A percentile compares a stretch with the other conserved stretches of the same genome.
Conservation (phyloP, 2,113 vertebrate genomes). For the cattle (Bos taurus) region ARS-UCD2.0 NC_037347.1:34281001-34281500, state of each 20-base stretch:
- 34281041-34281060: too few species aligned
- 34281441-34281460: neutral
- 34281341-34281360: neutral
- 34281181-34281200: neutral
- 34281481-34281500: neutral
- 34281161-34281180: neutral
- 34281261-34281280: neutral
- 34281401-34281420: neutral
- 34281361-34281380: neutral
- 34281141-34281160: neutral
- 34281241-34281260: neutral
- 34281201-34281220: neutral
- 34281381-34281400: neutral
- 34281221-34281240: neutral
- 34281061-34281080: too few species aligned
- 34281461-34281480: neutral
- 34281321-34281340: neutral
- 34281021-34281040: too few species aligned
- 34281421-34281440: neutral
- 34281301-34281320: neutral
- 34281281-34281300: neutral
- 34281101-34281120: neutral
- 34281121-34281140: neutral
- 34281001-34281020: too few species aligned
- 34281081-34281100: too few species aligned